Conservation (phyloP, 2,797 vertebrate genomes). For the Tragopan temminckii region DNA sequence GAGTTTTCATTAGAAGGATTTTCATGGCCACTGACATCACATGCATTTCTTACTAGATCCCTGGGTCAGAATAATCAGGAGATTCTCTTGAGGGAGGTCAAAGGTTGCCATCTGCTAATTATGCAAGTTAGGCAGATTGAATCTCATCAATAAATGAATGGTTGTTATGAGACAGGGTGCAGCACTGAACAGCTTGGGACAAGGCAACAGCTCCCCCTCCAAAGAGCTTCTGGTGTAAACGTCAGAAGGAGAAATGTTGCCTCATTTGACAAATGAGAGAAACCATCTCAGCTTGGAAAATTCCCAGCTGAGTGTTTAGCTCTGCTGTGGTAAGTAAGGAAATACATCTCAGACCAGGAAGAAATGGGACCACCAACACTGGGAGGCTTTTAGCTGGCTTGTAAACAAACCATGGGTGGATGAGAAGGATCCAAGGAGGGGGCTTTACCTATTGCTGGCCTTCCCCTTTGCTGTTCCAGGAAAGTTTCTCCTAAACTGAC, state of each 20-base stretch:
- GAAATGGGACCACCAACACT: background rate
- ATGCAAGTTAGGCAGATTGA: background rate
- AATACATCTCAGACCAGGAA: background rate
- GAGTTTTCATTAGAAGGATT: background rate
- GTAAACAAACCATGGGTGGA: accelerated
- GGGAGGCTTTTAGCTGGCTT: background rate
- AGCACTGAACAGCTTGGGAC: background rate
- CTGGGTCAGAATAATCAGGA: background rate
- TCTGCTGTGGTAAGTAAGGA: background rate
- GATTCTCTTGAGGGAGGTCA: background rate
- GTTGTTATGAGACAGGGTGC: background rate
- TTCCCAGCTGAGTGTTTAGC: background rate
- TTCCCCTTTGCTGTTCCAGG: background rate
- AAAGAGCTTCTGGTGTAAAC: background rate
- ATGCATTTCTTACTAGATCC: background rate
- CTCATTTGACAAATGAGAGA: background rate
- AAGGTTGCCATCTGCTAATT: background rate
- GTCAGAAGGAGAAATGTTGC: background rate
- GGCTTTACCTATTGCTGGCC: background rate
- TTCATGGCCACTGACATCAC: background rate
- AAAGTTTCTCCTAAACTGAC: background rate
- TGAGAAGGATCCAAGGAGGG: background rate
- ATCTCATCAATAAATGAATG: background rate
- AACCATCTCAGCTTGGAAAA: background rate
- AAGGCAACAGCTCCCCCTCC: background rate